Evolutionary conservation across 2,888 invertebrate species (phyloP).

Genomic region (Cosmia pyralina): DNA sequence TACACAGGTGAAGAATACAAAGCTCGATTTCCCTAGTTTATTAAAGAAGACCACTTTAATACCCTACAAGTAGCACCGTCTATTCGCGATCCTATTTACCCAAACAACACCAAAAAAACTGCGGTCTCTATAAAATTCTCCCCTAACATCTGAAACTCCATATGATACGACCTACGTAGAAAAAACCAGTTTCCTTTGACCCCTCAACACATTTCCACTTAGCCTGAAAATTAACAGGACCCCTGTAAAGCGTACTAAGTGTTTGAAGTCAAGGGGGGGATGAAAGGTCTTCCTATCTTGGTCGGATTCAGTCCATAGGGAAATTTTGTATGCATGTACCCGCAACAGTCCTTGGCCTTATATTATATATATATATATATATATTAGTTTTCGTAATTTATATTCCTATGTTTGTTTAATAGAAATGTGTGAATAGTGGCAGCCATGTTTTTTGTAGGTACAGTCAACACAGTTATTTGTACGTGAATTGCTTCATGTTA

Average conservation of each 20-base stretch:
- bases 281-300: conserved; percentile 46
- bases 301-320: conserved; percentile 60
- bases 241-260: neutral
- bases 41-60: conserved; percentile 8
- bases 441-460: conserved; percentile 18
- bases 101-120: conserved; percentile 55
- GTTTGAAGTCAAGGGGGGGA: neutral
- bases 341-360: conserved; percentile 63
- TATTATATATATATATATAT: conserved; percentile 58
- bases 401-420: conserved; percentile 63
- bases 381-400: conserved; percentile 64
- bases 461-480: no score
- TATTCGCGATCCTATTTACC: conserved; percentile 48
- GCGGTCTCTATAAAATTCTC: conserved; percentile 59
- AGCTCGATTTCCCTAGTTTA: neutral
- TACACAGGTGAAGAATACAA: neutral
- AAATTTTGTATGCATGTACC: conserved; percentile 72
- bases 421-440: conserved; percentile 52
- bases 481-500: no score
- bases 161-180: conserved; percentile 43
- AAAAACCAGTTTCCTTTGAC: conserved; percentile 50
- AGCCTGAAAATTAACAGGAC: neutral
- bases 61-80: conserved; percentile 10
- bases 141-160: conserved; percentile 53
- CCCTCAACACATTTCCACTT: conserved; percentile 9